These are phyloP conservation scores for Drosophila takahashii DNA, from an alignment of 1,140 invertebrate species.

Conservation along the genomic window DNA sequence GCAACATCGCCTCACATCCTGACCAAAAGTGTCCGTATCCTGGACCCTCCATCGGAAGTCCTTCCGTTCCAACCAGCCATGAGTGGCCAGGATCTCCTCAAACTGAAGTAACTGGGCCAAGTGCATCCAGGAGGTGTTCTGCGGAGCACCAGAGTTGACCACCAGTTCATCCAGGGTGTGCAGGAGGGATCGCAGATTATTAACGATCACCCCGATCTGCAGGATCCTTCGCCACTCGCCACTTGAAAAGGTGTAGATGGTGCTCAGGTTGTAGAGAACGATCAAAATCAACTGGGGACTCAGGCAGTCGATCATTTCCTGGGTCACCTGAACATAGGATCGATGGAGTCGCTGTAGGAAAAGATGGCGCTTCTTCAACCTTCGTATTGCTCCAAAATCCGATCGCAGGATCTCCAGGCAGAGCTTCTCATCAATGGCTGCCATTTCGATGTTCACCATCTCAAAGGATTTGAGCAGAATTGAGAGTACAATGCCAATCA, in stretches of 20 bases:
- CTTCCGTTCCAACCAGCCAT: constrained; percentile 46
- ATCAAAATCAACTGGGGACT: constrained; percentile 49
- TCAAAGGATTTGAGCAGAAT: constrained; percentile 53
- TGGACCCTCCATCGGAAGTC: constrained; percentile 7
- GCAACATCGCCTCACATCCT: not conserved
- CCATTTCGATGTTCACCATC: constrained; percentile 37
- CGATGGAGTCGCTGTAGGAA: constrained; percentile 37
- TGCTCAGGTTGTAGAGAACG: constrained; percentile 49
- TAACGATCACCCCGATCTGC: constrained; percentile 28
- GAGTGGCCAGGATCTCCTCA: constrained; percentile 28
- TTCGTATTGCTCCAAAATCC: constrained; percentile 22
- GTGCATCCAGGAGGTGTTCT: constrained; percentile 48
- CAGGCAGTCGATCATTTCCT: constrained; percentile 40
- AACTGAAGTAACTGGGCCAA: constrained; percentile 41
- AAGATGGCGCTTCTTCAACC: constrained; percentile 13
- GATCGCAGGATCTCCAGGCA: constrained; percentile 32
- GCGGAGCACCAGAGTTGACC: constrained; percentile 2
- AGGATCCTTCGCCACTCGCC: constrained; percentile 30
- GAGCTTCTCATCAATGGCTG: constrained; percentile 10
- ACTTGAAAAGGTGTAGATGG: constrained; percentile 48
- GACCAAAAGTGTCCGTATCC: constrained; percentile 6
- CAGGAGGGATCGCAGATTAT: constrained; percentile 41
- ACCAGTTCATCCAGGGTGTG: constrained; percentile 32
- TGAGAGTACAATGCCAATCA: constrained; percentile 32
- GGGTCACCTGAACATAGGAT: constrained; percentile 41